phyloP scores from a whole-genome alignment of 2,888 invertebrate species.

The Lithophane semibrunnea region DNA sequence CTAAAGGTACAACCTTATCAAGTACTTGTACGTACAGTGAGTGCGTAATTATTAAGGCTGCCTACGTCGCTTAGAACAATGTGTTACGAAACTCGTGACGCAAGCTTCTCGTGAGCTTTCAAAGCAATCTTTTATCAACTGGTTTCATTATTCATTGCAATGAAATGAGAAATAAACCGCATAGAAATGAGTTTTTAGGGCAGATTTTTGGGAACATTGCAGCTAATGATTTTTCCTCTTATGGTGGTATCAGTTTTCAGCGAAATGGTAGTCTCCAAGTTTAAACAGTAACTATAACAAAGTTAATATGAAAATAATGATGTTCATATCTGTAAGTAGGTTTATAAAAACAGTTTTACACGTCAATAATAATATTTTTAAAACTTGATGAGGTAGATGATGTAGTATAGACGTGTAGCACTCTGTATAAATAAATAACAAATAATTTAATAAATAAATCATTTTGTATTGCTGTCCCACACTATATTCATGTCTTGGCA shows the following conservation, averaged over 20 bases:
- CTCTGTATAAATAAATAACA: not conserved
- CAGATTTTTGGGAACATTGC: not conserved
- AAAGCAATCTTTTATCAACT: conserved; percentile 38
- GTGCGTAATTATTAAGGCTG: conserved; percentile 54
- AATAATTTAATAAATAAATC: not conserved
- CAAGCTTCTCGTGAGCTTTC: conserved; percentile 64
- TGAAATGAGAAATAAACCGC: not conserved
- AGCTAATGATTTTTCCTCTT: not conserved
- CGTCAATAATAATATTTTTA: too few species aligned
- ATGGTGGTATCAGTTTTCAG: not conserved
- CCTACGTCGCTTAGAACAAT: conserved; percentile 67
- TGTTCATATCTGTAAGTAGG: too few species aligned
- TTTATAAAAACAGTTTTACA: too few species aligned
- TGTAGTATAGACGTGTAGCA: too few species aligned
- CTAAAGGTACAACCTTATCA: not conserved
- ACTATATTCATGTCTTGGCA: not conserved
- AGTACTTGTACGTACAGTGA: conserved; percentile 34
- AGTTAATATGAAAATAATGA: too few species aligned
- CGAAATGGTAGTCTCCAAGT: not conserved
- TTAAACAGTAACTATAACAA: not conserved
- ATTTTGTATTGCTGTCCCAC: not conserved
- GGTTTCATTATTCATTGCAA: conserved; percentile 12
- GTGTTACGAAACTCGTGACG: conserved; percentile 68
- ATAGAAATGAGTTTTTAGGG: not conserved
- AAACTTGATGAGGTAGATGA: too few species aligned